These are phyloP conservation scores for Ceryle rudis DNA, from an alignment of 2,797 vertebrate species.

Conservation along the genomic window DNA sequence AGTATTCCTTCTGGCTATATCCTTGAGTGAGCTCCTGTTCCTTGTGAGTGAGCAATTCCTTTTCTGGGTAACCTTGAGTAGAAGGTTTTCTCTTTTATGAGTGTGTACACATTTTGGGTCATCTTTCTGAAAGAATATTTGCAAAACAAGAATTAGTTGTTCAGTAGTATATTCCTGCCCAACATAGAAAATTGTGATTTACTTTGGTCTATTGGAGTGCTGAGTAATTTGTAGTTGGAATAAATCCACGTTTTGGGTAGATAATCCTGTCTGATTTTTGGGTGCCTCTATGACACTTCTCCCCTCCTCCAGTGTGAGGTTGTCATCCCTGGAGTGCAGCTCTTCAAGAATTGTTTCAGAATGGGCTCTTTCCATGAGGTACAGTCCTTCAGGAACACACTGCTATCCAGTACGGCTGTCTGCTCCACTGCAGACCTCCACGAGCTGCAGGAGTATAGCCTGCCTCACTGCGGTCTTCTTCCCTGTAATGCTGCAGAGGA, in stretches of 20 bases:
- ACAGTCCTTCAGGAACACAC: not conserved
- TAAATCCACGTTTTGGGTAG: not conserved
- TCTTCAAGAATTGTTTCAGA: not conserved
- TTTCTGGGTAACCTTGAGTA: not conserved
- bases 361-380: not conserved
- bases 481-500: not conserved
- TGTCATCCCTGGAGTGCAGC: not conserved
- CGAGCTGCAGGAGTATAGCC: not conserved
- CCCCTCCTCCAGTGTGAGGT: not conserved
- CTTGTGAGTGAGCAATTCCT: not conserved
- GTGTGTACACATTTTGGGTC: not conserved
- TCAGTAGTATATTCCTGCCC: too few species aligned
- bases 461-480: not conserved
- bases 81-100: not conserved
- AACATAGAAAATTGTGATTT: too few species aligned
- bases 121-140: too few species aligned
- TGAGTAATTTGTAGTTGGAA: not conserved
- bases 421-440: not conserved
- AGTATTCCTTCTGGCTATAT: not conserved
- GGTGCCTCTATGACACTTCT: not conserved
- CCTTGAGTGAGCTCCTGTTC: too few species aligned
- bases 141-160: too few species aligned
- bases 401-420: accelerated
- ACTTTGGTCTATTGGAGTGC: not conserved
- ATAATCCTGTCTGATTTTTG: not conserved